Evolutionary conservation across 2,797 vertebrate genomes (phyloP), one percentile per base, ranked within the genome.

Genomic region (Syngnathus acus): DNA sequence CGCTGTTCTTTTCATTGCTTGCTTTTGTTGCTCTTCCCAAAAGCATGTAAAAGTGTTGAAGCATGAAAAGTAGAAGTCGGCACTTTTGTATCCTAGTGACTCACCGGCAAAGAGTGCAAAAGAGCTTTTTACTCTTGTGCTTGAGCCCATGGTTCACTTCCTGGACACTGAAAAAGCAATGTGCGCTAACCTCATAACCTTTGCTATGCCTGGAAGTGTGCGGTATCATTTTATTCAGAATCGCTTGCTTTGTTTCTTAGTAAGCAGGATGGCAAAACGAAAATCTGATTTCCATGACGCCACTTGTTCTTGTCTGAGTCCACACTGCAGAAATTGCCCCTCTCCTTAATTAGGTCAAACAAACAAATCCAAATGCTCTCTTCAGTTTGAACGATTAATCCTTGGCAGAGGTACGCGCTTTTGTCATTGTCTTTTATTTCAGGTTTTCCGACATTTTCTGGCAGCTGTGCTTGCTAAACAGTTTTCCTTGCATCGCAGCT

Each of bases 41-140:
- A 74, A 80, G 82, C 82, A 76, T 84, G 78, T 80, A 67, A 81
- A 79, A 73, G 82, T 83, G 82, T 85, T 83, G 76, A 69, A 78
- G 86, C 79, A 74, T 80, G 82, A 87, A 86, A 85, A 79, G 76
- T 83, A 77, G 80, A 86, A 83, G 78, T 78, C 71, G 76, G 78
- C 72, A 74, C 72, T 70, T 77, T 75, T 82, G 76, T 81, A 81
- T 77, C 75, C 73, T 83, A 84, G 87, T 86, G 83, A 82, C 74
- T 84, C 66, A 57, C 69, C 77, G 75, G 61, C 72, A 60, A 71
- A 48, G 53, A 65, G 38, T 81, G 74, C 70, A 13, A 74, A 65
- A 78, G 77, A 79, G 51, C 76, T 73, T 85, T 80, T 79, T 67
- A 75, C 62, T 53, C 26, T 40, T 48, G 16, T 50, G 50, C 64